Percentiles rank a stretch among this genome's conserved stretches.
Evolutionary conservation across 1,140 invertebrate species (phyloP).

Genomic region (Medauroidea extradentata): DNA sequence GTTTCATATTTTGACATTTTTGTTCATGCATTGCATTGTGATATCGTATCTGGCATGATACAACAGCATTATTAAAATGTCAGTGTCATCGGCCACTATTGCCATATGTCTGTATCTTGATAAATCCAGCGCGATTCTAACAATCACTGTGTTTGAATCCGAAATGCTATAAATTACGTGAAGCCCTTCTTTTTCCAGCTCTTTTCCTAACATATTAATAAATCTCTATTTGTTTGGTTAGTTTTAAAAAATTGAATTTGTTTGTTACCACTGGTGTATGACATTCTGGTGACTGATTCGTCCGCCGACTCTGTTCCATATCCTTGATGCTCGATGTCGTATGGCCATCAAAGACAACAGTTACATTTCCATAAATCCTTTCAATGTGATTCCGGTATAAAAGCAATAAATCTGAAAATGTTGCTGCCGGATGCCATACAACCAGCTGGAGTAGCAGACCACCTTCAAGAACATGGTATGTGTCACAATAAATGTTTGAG

Average conservation of each 20-base stretch:
- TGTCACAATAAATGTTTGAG: not conserved
- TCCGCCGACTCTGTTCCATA: constrained; percentile 5
- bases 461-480: constrained; percentile 3
- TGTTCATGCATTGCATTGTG: not conserved
- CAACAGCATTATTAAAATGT: constrained; percentile 8
- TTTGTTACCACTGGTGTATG: not conserved
- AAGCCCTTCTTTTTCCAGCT: not conserved
- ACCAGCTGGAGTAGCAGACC: not conserved
- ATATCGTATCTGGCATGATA: constrained; percentile 3
- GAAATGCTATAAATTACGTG: not conserved
- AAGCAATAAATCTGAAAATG: not conserved
- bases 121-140: constrained; percentile 3
- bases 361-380: not conserved
- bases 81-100: constrained; percentile 6
- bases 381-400: not conserved
- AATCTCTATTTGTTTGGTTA: constrained; percentile 3
- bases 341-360: constrained; percentile 5
- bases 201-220: not conserved
- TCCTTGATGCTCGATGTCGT: constrained; percentile 4
- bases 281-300: constrained; percentile 4
- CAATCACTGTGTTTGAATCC: constrained; percentile 5
- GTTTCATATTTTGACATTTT: not conserved
- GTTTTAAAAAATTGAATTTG: constrained; percentile 3
- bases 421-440: not conserved
- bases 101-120: not conserved